Evolutionary conservation across 2,797 vertebrate species (phyloP), one percentile per base, ranked within the genome.

Genomic region (Oreortyx pictus): DNA sequence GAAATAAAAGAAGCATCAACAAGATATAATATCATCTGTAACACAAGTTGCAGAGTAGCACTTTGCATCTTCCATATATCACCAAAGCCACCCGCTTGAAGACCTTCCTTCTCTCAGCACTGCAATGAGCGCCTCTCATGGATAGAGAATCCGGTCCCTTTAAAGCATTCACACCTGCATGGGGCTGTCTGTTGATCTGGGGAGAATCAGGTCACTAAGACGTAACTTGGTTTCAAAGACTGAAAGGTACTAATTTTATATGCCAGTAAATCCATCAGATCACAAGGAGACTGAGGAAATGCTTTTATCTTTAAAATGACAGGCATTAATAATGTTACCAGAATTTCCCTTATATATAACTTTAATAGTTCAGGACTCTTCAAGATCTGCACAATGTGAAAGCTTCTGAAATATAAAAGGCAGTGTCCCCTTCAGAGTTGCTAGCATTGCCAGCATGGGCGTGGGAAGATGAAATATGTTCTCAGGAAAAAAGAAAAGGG

Each of bases 221-320:
- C 1, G 3, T 92, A 95, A 93, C 70, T 90, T 54, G 71, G 72
- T 95, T 97, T 97, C 93, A 93, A 96, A 97, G 92, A 94, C 86
- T 96, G 97, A 97, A 97, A 97, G 96, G 95, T 97, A 97, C 80
- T 96, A 97, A 97, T 97, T 97, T 96, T 95, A 94, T 80, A 86
- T 95, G 95, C 96, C 97, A 96, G 92, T 96, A 97, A 95, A 97
- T 97, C 97, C 92, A 96, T 97, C 96, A 96, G 94, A 96, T 97
- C 93, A 93, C 90, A 96, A 91, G 89, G 87, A 96, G 90, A 96
- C 82, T 92, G 89, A 96, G 96, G 94, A 97, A 97, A 96, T 87
- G 88, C 92, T 94, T 95, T 96, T 96, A 94, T 96, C 95, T 95
- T 95, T 95, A 94, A 96, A 97, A 96, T 96, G 93, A 97, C 95